Evolutionary conservation across 2,113 vertebrate species (phyloP), one percentile per base, ranked within the genome.

Genomic region (Gnathonemus longibarbis): DNA sequence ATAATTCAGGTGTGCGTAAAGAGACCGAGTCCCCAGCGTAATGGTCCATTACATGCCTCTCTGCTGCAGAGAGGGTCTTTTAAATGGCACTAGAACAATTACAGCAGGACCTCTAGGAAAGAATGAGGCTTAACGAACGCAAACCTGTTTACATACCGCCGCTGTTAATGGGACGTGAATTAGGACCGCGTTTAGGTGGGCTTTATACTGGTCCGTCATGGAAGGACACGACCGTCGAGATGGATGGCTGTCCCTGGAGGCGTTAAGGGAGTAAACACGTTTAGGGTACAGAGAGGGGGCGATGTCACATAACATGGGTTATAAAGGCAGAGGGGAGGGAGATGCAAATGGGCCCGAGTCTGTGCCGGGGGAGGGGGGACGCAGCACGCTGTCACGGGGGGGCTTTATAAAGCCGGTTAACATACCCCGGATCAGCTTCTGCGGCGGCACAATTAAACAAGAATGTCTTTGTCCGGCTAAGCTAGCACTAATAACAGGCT

Each of bases 391-490:
- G 46, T 27, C 46, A 45, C 21, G n/a, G 31, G 31, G 52, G 62
- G 10, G 17, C 84, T 62, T 87, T 58, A 31, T 83, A n/a, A 89
- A 87, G 70, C 83, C 49, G 48, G 87, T 91, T 89, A 62, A 84
- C 85, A 35, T 58, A 80, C 58, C 48, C 84, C n/a, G 21, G 48
- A 24, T 49, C 89, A 86, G 85, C 46, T 7, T 35, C 50, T 62
- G 52, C 11, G 17, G 31, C 11, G 70, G 84, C 52, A n/a, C 3
- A 70, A 91, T 80, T 87, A 90, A 91, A 58, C 90, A 88, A 91
- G 56, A 53, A 56, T 31, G 3, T 83, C 80, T 89, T 91, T 89
- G 48, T 91, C 90, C 49, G 24, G 88, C 88, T 88, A 89, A 80
- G 42, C n/a, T 3, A 5, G 48, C 58, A 19, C 39, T 90, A 91